Evolutionary conservation across 2,888 invertebrate species (phyloP).

Genomic region (Elysia crispata): DNA sequence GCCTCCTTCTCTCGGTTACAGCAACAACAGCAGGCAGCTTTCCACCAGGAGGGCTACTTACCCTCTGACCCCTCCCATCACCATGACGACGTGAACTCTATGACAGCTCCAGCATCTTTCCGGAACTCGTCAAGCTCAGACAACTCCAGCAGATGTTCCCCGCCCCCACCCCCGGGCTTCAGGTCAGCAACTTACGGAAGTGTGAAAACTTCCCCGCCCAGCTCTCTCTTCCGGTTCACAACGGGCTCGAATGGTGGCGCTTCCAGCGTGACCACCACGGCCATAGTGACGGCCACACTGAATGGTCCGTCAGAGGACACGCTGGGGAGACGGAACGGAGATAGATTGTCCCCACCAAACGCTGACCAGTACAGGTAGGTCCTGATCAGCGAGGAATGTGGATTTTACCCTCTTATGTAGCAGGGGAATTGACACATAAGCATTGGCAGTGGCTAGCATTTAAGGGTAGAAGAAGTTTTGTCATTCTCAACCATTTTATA

Average conservation of each 20-base stretch:
- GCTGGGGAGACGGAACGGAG: slow-evolving; percentile 1
- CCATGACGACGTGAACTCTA: slow-evolving; percentile 6
- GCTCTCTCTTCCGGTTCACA: slow-evolving; percentile 34
- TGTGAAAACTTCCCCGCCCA: slow-evolving; percentile 35
- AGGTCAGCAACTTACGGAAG: slow-evolving; percentile 14
- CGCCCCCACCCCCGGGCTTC: slow-evolving; percentile 36
- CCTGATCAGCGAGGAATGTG: too few relatives aligned
- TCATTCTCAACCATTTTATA: too few relatives aligned
- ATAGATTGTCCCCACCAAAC: slow-evolving; percentile 40
- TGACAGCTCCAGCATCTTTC: slow-evolving; percentile 38
- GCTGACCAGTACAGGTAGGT: neutral
- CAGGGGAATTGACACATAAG: too few relatives aligned
- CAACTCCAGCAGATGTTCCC: slow-evolving; percentile 34
- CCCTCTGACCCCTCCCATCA: too few relatives aligned
- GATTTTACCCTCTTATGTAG: too few relatives aligned
- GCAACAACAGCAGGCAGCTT: neutral
- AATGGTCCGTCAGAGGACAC: slow-evolving; percentile 7
- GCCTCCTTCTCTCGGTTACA: neutral
- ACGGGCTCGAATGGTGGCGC: neutral
- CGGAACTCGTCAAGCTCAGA: slow-evolving; percentile 47
- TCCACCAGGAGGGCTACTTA: too few relatives aligned
- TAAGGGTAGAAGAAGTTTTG: too few relatives aligned
- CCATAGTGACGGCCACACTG: neutral
- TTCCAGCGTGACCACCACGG: neutral
- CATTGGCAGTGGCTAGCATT: too few relatives aligned